These are phyloP conservation scores for Actenoides lindsayi DNA, from an alignment of 2,113 vertebrate species.

Conservation along the genomic window DNA sequence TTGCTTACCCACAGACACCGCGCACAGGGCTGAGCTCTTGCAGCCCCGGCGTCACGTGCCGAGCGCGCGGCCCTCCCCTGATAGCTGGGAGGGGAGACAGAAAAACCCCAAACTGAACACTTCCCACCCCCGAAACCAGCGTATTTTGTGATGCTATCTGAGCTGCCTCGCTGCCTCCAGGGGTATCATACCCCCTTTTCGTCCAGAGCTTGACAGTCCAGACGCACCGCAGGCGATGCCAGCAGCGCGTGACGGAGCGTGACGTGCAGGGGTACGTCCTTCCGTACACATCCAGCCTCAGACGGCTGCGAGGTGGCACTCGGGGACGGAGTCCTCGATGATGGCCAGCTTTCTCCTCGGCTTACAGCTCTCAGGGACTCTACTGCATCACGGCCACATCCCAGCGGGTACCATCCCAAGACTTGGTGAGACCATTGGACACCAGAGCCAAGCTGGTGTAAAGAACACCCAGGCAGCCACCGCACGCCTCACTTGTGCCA, in stretches of 20 bases:
- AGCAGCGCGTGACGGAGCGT: not conserved
- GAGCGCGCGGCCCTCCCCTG: not conserved
- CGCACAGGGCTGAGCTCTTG: not conserved
- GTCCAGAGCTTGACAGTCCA: not conserved
- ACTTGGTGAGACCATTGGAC: rapidly evolving
- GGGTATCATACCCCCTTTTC: not conserved
- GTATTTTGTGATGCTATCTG: not conserved
- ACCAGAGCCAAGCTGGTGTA: not conserved
- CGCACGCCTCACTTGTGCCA: rapidly evolving
- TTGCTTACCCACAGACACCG: not conserved
- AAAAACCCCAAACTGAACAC: not conserved
- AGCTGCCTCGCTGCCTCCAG: not conserved
- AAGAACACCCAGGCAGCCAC: not conserved
- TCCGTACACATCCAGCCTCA: rapidly evolving
- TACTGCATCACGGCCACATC: not conserved
- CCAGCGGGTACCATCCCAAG: rapidly evolving
- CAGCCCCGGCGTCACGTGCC: not conserved
- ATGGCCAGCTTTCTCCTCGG: rapidly evolving
- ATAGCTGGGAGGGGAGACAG: too few species aligned
- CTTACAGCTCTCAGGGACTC: not conserved
- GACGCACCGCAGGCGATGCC: rapidly evolving
- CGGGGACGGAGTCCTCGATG: rapidly evolving
- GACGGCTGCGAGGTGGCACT: rapidly evolving
- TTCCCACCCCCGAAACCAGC: not conserved
- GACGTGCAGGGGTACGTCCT: not conserved